Evolutionary conservation across 2,888 invertebrate species (phyloP), one percentile per base, ranked within the genome.

Genomic region (Anaspis maculata): DNA sequence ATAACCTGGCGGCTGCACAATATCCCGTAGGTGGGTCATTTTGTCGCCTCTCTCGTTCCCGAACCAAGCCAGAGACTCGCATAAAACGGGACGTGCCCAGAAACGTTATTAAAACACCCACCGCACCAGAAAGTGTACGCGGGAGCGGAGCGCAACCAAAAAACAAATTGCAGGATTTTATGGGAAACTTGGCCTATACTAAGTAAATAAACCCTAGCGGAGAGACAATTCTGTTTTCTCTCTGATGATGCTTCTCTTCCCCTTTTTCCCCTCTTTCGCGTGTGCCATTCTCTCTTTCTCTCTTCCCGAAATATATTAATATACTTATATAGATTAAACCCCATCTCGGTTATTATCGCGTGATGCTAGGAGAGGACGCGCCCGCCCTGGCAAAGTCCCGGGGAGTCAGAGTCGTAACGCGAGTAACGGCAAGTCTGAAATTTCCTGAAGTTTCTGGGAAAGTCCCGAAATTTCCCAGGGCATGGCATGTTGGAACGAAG

Each of bases 1-100:
- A 30, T 30, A 22, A 23, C 23, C 30, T 3, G n/a, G n/a, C n/a
- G n/a, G n/a, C n/a, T n/a, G 13, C 24, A 19, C 27, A 23, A 27
- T 30, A 25, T 31, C 21, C 30, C 30, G 24, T 10, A 23, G 30
- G 23, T 13, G 32, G 25, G 33, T 27, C 15, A 36, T 36, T 37
- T 30, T 32, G 37, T 32, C 32, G n/a, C n/a, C n/a, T n/a, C 28
- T 32, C 32, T 33, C 23, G 5, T 19, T 27, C 16, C 33, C 22
- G 15, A 15, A n/a, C n/a, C n/a, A n/a, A n/a, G n/a, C n/a, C n/a
- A n/a, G n/a, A n/a, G n/a, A n/a, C 11, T 22, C 31, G 27, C 36
- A 37, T 37, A 37, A 37, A 37, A 30, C 12, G 15, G 22, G 14
- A 37, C 37, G 37, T 37, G 37, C 30, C 33, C 33, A 26, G 37